Conservation (phyloP, 2,113 vertebrate species). For the Alexandromys fortis region DNA sequence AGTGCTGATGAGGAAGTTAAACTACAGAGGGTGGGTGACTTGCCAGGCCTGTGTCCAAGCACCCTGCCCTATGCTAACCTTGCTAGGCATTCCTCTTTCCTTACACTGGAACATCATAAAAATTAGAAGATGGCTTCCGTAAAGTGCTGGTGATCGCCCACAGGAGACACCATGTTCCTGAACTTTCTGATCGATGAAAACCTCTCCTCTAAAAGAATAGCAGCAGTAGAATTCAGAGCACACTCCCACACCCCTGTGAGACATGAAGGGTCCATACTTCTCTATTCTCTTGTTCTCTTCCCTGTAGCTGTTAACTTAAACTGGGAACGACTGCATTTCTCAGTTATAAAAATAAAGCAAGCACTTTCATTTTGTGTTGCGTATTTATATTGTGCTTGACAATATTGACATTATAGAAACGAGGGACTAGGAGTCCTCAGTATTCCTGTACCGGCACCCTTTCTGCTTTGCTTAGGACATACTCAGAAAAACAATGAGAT, state of each 20-base stretch:
- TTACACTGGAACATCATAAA: background rate
- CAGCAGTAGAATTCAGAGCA: background rate
- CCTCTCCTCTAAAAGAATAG: background rate
- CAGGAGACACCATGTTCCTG: background rate
- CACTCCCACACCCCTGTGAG: background rate
- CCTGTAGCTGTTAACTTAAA: background rate
- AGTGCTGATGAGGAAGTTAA: background rate
- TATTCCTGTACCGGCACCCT: background rate
- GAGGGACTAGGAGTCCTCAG: background rate
- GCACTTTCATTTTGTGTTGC: background rate
- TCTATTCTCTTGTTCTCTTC: background rate
- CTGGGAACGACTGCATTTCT: background rate
- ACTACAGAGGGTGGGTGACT: slow-evolving; percentile 1
- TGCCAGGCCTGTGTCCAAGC: background rate
- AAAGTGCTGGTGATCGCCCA: background rate
- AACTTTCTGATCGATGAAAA: background rate
- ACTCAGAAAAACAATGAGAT: background rate
- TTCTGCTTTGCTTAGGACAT: background rate
- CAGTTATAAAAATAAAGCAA: background rate
- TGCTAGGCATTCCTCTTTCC: background rate
- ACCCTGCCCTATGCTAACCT: background rate
- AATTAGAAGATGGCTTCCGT: background rate
- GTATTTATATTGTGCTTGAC: background rate
- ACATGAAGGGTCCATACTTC: background rate
- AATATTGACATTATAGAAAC: background rate